Evolutionary conservation across 2,888 invertebrate species (phyloP).

Genomic region (Lasioglossum marginatum): DNA sequence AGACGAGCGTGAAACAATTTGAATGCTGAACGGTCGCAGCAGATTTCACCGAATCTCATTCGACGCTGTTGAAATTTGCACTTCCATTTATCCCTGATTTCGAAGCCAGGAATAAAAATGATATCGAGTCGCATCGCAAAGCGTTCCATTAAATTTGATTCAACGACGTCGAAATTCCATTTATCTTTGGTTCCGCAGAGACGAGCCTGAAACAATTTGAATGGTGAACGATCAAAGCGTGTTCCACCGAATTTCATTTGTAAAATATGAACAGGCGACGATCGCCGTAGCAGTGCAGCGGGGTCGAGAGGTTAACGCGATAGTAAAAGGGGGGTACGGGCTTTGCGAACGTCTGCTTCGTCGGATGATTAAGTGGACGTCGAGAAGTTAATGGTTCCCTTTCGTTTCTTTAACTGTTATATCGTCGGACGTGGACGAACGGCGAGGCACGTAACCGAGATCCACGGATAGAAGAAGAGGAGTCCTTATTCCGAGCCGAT

Average conservation of each 20-base stretch:
- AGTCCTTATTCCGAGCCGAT: slow-evolving; percentile 22
- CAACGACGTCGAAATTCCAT: too few relatives aligned
- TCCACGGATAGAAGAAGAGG: slow-evolving; percentile 51
- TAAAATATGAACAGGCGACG: neutral
- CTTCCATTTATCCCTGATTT: neutral
- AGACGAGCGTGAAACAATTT: neutral
- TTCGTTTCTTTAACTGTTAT: slow-evolving; percentile 24
- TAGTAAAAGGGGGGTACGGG: slow-evolving; percentile 3
- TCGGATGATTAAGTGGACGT: slow-evolving; percentile 7
- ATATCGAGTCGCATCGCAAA: neutral
- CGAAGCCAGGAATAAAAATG: neutral
- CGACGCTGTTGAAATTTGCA: neutral
- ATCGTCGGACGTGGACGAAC: neutral
- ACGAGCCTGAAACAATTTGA: neutral
- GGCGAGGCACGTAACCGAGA: slow-evolving; percentile 31
- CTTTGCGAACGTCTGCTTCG: neutral
- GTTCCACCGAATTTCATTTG: neutral
- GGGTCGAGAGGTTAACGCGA: slow-evolving; percentile 1
- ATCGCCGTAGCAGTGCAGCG: neutral
- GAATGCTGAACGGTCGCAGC: neutral
- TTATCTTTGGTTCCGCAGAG: neutral
- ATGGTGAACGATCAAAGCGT: neutral
- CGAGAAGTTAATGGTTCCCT: slow-evolving; percentile 10
- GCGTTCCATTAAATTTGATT: too few relatives aligned
- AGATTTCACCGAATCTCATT: neutral